phyloP scores from a whole-genome alignment of 1,140 invertebrate genomes.

The Trypoxylus dichotomus region DNA sequence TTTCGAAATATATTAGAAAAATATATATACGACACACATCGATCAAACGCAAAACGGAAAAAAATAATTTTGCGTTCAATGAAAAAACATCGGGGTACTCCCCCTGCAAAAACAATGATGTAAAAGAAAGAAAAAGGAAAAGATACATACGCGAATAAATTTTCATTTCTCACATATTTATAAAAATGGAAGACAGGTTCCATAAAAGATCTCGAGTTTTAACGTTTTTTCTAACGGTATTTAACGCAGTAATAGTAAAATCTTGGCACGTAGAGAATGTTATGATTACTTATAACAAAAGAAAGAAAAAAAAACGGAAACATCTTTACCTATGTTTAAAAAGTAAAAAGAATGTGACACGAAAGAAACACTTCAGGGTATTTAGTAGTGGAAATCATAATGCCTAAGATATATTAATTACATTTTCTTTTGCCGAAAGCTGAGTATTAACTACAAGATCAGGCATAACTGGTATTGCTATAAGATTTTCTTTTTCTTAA shows the following conservation, averaged over 20 bases:
- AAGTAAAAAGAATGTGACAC: slow-evolving; percentile 18
- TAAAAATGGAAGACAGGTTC: slow-evolving; percentile 35
- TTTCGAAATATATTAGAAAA: slow-evolving; percentile 18
- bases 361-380: no score
- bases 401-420: background rate
- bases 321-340: background rate
- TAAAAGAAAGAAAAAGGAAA: background rate
- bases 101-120: background rate
- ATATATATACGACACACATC: slow-evolving; percentile 3
- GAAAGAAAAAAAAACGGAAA: background rate
- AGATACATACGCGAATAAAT: background rate
- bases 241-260: slow-evolving; percentile 31
- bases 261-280: slow-evolving; percentile 34
- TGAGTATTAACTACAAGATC: slow-evolving; percentile 34
- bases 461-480: slow-evolving; percentile 37
- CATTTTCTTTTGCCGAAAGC: slow-evolving; percentile 31
- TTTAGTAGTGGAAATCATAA: slow-evolving; percentile 6
- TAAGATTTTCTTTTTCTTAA: slow-evolving; percentile 21
- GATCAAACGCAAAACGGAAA: background rate
- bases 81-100: background rate
- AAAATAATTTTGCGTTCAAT: background rate
- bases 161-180: slow-evolving; percentile 26
- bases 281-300: background rate
- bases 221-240: slow-evolving; percentile 23
- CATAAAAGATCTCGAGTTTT: slow-evolving; percentile 29